Base-by-base conservation (phyloP, 2,888 invertebrate genomes). In the Athalia rosae region DNA sequence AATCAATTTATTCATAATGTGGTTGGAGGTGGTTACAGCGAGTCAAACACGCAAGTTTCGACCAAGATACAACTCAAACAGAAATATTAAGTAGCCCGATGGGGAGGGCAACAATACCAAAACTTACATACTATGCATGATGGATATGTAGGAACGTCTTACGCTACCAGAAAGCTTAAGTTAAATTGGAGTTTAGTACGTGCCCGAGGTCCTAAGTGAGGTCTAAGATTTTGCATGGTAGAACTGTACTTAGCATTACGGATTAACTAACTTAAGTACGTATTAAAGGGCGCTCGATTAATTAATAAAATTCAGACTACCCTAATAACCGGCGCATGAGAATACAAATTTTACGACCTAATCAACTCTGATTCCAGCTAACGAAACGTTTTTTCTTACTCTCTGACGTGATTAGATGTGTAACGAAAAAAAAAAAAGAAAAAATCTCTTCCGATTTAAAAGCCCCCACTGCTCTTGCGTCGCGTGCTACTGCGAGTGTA, bases 101-200 rank as follows among this genome's bases (percentile, higher is more conserved):
- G 28, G 28, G 28, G 28, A 28, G 58, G 45, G 71, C 71, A 58
- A 58, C 45, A 58, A 71, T 58, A 15, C 71, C 58, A 58, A 43
- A 45, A 58, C 71, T 67, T 53, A 50, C 28, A 50, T 28, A 67
- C 50, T 67, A 50, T 50, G n/a, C 58, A 28, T 71, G 71, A 71
- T 28, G 71, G 71, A 71, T 71, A 56, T 62, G 15, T 50, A 58
- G 28, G 28, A 50, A 61, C 59, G 61, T 62, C 62, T 74, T 62
- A 61, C 74, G 62, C 74, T 74, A 74, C 74, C 41, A 11, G 28
- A 28, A 28, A 28, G 74, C 74, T 74, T 50, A 74, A 74, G 61
- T 74, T 74, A 74, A 74, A 74, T 74, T 74, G 74, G 48, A 74
- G 61, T 74, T 48, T 45, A 74, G 61, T 62, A 74, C 74, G 74